A percentile compares a stretch with the other conserved stretches of the same genome.
These are phyloP conservation scores for Daphoenositta chrysoptera DNA, from an alignment of 2,113 vertebrate genomes.

Conservation along the genomic window DNA sequence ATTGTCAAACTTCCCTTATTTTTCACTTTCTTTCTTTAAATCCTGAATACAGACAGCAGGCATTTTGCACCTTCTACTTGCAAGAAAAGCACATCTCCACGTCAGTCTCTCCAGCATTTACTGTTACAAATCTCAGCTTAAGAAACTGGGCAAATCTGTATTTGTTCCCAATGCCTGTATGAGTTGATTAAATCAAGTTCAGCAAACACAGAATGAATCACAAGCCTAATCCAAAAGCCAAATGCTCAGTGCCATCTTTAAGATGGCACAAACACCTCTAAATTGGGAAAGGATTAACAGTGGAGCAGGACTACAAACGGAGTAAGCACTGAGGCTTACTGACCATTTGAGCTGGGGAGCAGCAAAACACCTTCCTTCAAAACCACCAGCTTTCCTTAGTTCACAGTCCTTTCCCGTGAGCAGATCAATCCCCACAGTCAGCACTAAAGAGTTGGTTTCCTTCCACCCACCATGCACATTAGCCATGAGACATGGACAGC, in stretches of 20 bases:
- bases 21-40: not conserved
- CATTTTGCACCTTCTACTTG: not conserved
- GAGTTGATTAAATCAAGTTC: not conserved
- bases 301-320: not conserved
- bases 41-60: not conserved
- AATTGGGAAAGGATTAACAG: not conserved
- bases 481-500: fast-evolving
- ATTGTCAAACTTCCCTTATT: not conserved
- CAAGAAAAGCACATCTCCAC: not conserved
- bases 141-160: not conserved
- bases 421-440: not conserved
- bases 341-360: not conserved
- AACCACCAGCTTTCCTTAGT: not conserved
- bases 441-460: too few species aligned
- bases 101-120: not conserved
- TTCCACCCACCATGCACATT: fast-evolving
- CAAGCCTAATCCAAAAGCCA: not conserved
- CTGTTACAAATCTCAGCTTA: not conserved
- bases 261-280: not conserved
- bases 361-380: not conserved
- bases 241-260: not conserved
- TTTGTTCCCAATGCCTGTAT: not conserved
- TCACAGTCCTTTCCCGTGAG: not conserved
- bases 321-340: not conserved
- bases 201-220: not conserved